Base-by-base conservation (phyloP, 2,888 invertebrate species). In the Calliscelio sp. region DNA sequence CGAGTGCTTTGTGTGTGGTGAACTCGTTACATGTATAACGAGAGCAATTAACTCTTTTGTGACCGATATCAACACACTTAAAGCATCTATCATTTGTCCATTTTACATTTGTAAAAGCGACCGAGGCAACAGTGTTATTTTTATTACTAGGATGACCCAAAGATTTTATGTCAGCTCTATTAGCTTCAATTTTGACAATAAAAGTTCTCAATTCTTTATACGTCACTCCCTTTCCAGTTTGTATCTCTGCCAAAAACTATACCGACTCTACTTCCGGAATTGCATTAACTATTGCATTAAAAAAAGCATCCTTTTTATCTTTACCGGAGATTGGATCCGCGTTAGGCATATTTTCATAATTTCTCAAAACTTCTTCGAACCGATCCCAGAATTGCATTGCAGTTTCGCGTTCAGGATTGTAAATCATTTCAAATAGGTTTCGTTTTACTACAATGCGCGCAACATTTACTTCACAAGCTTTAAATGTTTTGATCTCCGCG, bases 221-320 rank as follows among this genome's bases (percentile, higher is more conserved):
- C 20, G 20, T 20, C 18, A 20, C 4, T 6, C 49, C 49, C 22
- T 49, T 49, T 20, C 49, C 49, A 3, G 49, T 20, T 20, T 49
- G 49, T 3, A 16, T 8, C 11, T 20, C 20, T 6, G 49, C 3
- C n/a, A 49, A 5, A 49, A 11, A 49, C 2, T 49, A 18, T 20
- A 49, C 3, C 3, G 18, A 18, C 20, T 49, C 20, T 5, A 49
- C 49, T 49, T 49, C 49, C 20, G 49, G 49, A n/a, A 49, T 4
- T 20, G 49, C 49, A 4, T 20, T 20, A 16, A 49, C 20, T 20
- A 49, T 49, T 11, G 49, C 49, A 49, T 49, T 49, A 20, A 20
- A 49, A 11, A 49, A 49, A 7, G 51, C 51, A 51, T 51, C 49
- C 49, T 24, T 51, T 51, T 51, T 24, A 22, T 51, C 51, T 51